Evolutionary conservation across 2,797 vertebrate species (phyloP).

Genomic region (Pogonophryne albipinna): DNA sequence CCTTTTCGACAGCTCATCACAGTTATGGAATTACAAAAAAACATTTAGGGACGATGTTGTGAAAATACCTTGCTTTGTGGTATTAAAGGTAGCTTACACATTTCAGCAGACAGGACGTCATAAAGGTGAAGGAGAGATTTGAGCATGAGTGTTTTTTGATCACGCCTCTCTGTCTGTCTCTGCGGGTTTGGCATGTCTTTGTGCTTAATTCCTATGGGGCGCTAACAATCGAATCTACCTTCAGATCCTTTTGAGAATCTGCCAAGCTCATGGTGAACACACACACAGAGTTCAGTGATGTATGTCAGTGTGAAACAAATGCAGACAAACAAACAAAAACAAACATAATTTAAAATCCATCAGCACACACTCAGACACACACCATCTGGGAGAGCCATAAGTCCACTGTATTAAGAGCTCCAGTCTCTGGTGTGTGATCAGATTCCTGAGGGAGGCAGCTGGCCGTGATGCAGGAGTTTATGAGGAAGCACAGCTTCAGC

Average conservation of each 20-base stretch:
- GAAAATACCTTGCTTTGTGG: slow-evolving; percentile 8
- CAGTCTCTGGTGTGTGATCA: slow-evolving; percentile 45
- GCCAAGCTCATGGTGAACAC: slow-evolving; percentile 17
- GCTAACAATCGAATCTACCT: slow-evolving; percentile 35
- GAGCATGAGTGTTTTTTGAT: slow-evolving; percentile 1
- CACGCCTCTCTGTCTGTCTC: slow-evolving; percentile 29
- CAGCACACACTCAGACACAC: slow-evolving; percentile 12
- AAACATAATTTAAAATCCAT: slow-evolving; percentile 29
- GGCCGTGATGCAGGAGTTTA: slow-evolving; percentile 43
- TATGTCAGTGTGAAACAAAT: slow-evolving; percentile 44
- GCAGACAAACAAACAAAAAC: slow-evolving; percentile 41
- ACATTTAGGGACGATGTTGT: neutral
- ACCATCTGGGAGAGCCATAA: slow-evolving; percentile 61
- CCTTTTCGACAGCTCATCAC: neutral
- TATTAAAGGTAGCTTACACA: neutral
- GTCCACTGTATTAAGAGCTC: slow-evolving; percentile 55
- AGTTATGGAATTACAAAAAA: neutral
- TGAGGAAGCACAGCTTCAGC: slow-evolving; percentile 34
- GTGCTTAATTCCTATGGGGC: slow-evolving; percentile 40
- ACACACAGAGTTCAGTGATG: slow-evolving; percentile 37
- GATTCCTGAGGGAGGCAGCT: slow-evolving; percentile 46
- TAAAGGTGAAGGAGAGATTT: slow-evolving; percentile 29
- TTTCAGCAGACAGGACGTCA: neutral
- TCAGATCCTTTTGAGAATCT: slow-evolving; percentile 47
- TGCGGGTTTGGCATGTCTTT: slow-evolving; percentile 39